These are phyloP conservation scores for Ceratitis capitata DNA, from an alignment of 1,140 invertebrate genomes.

Conservation along the genomic window DNA sequence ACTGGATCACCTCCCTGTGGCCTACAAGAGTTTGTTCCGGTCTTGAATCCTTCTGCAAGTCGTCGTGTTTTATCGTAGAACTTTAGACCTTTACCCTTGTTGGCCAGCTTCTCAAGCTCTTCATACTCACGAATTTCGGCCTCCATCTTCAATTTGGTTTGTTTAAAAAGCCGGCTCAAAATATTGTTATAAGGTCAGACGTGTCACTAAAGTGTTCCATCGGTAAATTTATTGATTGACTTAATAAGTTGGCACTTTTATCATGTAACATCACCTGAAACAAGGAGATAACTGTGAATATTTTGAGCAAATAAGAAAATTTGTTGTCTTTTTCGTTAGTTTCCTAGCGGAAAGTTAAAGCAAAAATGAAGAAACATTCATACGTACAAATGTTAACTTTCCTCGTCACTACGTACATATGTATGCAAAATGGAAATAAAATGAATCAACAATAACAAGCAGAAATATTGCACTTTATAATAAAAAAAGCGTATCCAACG, in stretches of 20 bases:
- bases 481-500: not conserved
- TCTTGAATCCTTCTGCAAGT: too few relatives aligned
- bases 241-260: not conserved
- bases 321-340: not conserved
- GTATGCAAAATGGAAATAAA: not conserved
- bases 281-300: not conserved
- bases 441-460: constrained; percentile 16
- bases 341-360: not conserved
- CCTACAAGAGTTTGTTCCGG: too few relatives aligned
- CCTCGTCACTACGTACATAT: not conserved
- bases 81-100: too few relatives aligned
- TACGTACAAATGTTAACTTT: not conserved
- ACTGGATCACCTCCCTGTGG: too few relatives aligned
- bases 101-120: too few relatives aligned
- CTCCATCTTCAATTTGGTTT: too few relatives aligned
- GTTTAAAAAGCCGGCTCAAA: too few relatives aligned
- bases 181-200: too few relatives aligned
- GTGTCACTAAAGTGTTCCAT: too few relatives aligned
- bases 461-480: not conserved
- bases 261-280: not conserved
- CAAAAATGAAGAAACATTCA: not conserved
- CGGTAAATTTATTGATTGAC: not conserved
- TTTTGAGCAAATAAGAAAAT: not conserved
- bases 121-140: too few relatives aligned
- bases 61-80: too few relatives aligned